Base-by-base conservation (phyloP, 2,888 invertebrate species). In the Strigamia crassipes region DNA sequence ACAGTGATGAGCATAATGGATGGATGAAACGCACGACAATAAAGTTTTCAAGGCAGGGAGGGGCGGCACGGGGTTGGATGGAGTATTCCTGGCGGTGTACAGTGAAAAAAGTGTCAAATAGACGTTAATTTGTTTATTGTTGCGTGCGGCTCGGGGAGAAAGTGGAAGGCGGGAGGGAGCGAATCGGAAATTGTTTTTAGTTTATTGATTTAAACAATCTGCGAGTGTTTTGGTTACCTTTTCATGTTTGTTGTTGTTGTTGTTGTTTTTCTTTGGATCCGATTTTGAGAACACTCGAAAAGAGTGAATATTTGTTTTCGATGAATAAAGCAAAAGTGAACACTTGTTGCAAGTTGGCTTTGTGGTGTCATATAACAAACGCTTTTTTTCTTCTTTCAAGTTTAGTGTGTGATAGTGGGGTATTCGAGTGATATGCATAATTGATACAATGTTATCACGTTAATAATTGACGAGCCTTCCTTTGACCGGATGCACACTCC, bases 1-100 rank as follows among this genome's bases (percentile, higher is more conserved):
- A 73, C 31, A 73, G 73, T 73, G 73, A 73, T 73, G 73, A 73
- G 73, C 73, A 73, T 73, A 73, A 73, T 73, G 27, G 73, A 73
- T 73, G 73, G 27, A 73, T 73, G 73, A 73, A 73, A 73, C 73
- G 73, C 73, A 73, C 73, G 73, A 73, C 73, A 73, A 73, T 73
- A 73, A 73, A 73, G 73, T 73, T 73, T 73, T 73, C 27, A 23
- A 31, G 73, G 73, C 5, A 73, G 73, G 73, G 73, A 10, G n/a
- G 73, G 73, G 73, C 15, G n/a, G 8, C 51, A 31, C 5, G 73
- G 73, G 23, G 66, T 21, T 66, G 9, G 73, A 1, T n/a, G 18
- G 56, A 18, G 18, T 6, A 56, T 15, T n/a, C n/a, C n/a, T 18
- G 18, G 56, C 9, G 18, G 56, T 21, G 18, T n/a, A n/a, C 4